These are phyloP conservation scores for Drosophila lutescens DNA, from an alignment of 2,888 invertebrate genomes.

Conservation along the genomic window DNA sequence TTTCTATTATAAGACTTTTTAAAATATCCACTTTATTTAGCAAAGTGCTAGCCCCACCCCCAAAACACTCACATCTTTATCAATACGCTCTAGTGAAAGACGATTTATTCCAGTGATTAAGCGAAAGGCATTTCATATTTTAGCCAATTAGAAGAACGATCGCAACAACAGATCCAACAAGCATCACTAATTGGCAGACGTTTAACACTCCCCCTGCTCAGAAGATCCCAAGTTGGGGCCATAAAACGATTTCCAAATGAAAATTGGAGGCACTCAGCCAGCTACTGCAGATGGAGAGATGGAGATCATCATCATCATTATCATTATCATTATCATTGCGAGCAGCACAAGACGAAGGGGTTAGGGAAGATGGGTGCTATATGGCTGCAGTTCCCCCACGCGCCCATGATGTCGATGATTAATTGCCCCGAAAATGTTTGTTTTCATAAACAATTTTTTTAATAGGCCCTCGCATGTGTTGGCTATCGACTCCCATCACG, in stretches of 20 bases:
- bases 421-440: constrained; percentile 81
- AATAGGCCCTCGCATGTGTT: constrained; percentile 68
- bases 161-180: constrained; percentile 48
- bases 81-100: neutral
- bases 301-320: constrained; percentile 56
- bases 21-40: neutral
- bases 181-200: constrained; percentile 77
- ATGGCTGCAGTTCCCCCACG: constrained; percentile 61
- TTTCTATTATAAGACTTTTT: neutral
- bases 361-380: neutral
- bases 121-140: constrained; percentile 73
- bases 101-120: constrained; percentile 62
- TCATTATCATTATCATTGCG: constrained; percentile 30
- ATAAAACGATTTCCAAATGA: constrained; percentile 45
- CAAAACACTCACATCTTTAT: neutral
- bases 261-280: constrained; percentile 59
- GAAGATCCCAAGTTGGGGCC: constrained; percentile 9
- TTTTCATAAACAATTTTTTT: constrained; percentile 82
- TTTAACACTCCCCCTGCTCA: constrained; percentile 70
- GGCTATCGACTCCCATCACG: constrained; percentile 30
- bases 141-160: constrained; percentile 71
- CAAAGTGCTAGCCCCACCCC: neutral
- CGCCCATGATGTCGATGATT: constrained; percentile 73
- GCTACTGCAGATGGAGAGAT: constrained; percentile 30
- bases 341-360: constrained; percentile 27